Conservation (phyloP, 2,888 invertebrate species). For the Xylota segnis region DNA sequence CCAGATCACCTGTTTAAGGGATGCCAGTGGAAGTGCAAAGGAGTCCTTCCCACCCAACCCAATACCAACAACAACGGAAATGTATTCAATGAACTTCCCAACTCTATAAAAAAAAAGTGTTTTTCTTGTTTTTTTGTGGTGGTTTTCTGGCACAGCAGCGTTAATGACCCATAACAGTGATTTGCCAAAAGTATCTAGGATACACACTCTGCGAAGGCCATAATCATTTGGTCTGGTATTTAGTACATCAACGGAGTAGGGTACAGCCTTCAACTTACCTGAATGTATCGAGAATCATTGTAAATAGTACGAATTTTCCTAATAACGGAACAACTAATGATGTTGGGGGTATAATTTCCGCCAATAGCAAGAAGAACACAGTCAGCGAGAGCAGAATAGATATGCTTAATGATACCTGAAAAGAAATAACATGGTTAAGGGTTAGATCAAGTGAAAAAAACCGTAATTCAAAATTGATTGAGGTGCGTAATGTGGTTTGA, state of each 20-base stretch:
- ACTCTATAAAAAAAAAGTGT: slow-evolving; percentile 6
- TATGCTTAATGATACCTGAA: slow-evolving; percentile 96
- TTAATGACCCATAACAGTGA: slow-evolving; percentile 48
- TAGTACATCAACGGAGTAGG: slow-evolving; percentile 18
- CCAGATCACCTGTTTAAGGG: slow-evolving; percentile 16
- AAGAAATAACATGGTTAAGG: slow-evolving; percentile 80
- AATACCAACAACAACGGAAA: slow-evolving; percentile 2
- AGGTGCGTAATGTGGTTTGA: background rate
- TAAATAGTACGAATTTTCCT: slow-evolving; percentile 97
- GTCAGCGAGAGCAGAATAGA: slow-evolving; percentile 97
- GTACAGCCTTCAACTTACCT: slow-evolving; percentile 90
- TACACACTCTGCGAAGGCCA: slow-evolving; percentile 7
- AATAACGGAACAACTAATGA: slow-evolving; percentile 96
- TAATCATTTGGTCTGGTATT: background rate
- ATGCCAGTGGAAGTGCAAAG: background rate
- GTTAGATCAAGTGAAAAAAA: slow-evolving; percentile 73
- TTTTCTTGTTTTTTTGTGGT: too few relatives aligned
- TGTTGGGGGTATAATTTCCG: slow-evolving; percentile 95
- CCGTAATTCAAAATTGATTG: slow-evolving; percentile 23
- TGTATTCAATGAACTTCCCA: slow-evolving; percentile 35
- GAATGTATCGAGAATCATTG: slow-evolving; percentile 97
- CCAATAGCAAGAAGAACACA: slow-evolving; percentile 97
- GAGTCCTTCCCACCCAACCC: background rate
- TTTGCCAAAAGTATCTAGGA: slow-evolving; percentile 34
- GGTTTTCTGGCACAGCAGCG: slow-evolving; percentile 13